These are phyloP conservation scores for Ceyx melanurus DNA, from an alignment of 2,113 vertebrate genomes.

Conservation along the genomic window DNA sequence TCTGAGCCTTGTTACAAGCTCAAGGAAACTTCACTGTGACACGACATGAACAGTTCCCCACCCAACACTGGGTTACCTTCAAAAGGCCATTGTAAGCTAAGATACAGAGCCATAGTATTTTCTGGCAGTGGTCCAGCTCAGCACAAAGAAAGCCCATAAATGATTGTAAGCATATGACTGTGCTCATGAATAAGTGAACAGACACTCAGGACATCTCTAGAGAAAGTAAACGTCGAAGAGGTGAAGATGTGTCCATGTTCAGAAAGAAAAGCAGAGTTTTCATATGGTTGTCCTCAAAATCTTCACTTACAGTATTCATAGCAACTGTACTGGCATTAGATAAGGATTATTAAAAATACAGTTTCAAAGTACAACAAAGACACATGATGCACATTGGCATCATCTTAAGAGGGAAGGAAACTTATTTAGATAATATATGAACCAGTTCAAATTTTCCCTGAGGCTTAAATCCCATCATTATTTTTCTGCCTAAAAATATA, in stretches of 20 bases:
- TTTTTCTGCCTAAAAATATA: not conserved
- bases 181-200: not conserved
- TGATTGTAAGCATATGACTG: not conserved
- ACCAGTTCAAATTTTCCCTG: not conserved
- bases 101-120: not conserved
- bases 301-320: not conserved
- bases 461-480: not conserved
- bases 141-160: not conserved
- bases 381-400: not conserved
- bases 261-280: not conserved
- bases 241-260: not conserved
- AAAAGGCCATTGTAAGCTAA: not conserved
- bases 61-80: not conserved
- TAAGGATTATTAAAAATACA: not conserved
- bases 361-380: not conserved
- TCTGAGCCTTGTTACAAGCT: not conserved
- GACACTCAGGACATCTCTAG: not conserved
- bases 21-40: not conserved
- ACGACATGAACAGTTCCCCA: not conserved
- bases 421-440: not conserved
- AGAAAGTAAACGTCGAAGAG: not conserved
- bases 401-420: not conserved
- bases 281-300: not conserved
- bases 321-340: not conserved
- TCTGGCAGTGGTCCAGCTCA: not conserved